Base-by-base conservation (phyloP, 1,140 invertebrate species). In the Lepidostoma basale region DNA sequence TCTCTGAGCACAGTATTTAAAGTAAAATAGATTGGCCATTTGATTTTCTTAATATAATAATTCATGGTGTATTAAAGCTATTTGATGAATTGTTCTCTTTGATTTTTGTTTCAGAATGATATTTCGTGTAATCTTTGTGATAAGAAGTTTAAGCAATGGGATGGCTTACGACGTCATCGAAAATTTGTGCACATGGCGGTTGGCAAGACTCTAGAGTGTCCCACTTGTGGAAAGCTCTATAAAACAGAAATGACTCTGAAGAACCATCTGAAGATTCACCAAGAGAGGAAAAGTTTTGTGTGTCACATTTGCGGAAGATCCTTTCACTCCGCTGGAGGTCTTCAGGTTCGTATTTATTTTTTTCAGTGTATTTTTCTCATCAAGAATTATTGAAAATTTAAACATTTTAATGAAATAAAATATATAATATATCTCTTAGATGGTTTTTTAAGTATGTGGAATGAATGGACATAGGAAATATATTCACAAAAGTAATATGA, bases 271-370 rank as follows among this genome's bases (percentile, higher is more conserved):
- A 76, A 76, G 30, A 73, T 69, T 3, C 81, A 83, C 54, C 70
- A 70, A 0, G 69, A 78, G 26, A 74, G 75, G 16, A 74, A 74
- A 14, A 3, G 74, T 3, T 76, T 70, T 26, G 75, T 82, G 20
- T 83, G 81, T 54, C 76, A 82, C 70, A 73, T 81, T 0, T 83
- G 81, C 62, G 81, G 80, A 1, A 80, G 78, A 39, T 74, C 74
- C 23, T 80, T 74, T 58, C 74, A 74, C 20, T 76, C 76, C 36
- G 70, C 73, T 10, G 64, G 70, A 58, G 72, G 73, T 56, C 76
- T 82, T 45, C 77, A 77, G 73, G 80, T 80, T 20, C 6, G 23
- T 36, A 47, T 1, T 47, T 47, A 3, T 20, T 23, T 47, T 47
- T 23, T 20, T 0, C 18, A 47, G 20, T 23, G 23, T 47, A n/a